phyloP scores from a whole-genome alignment of 2,113 vertebrate genomes.

The Leptodactylus fuscus region DNA sequence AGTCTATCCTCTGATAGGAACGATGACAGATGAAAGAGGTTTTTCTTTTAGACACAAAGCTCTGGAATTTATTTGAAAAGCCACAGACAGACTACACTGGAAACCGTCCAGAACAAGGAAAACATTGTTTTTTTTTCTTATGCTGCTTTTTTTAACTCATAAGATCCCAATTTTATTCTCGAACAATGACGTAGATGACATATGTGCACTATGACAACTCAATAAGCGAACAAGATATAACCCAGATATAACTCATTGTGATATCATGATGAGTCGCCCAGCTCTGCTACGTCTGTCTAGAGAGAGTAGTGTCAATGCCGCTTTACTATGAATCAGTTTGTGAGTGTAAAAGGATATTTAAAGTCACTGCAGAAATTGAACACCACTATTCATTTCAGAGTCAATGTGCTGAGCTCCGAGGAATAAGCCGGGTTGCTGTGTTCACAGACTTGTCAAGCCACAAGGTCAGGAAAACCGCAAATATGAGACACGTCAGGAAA shows the following conservation, averaged over 20 bases:
- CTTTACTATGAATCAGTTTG: conserved; percentile 8
- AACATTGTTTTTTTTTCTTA: conserved; percentile 18
- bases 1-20: conserved; percentile 26
- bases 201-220: not conserved
- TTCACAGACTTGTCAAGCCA: conserved; percentile 44
- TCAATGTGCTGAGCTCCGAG: conserved; percentile 12
- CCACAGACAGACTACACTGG: conserved; percentile 25
- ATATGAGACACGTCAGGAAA: conserved; percentile 39
- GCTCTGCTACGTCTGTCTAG: not conserved
- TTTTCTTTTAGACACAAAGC: conserved; percentile 25
- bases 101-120: conserved; percentile 20
- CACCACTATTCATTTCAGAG: conserved; percentile 18
- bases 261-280: not conserved
- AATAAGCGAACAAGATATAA: not conserved
- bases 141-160: conserved; percentile 26
- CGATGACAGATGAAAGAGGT: conserved; percentile 52
- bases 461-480: conserved; percentile 51
- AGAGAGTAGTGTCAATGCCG: not conserved
- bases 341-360: conserved; percentile 15
- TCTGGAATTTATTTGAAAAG: conserved; percentile 58
- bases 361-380: conserved; percentile 10
- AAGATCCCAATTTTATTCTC: not conserved
- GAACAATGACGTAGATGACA: no score
- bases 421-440: conserved; percentile 24
- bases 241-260: not conserved